Base-by-base conservation (phyloP, 1,140 invertebrate species). In the Drosophila kepulauana region DNA sequence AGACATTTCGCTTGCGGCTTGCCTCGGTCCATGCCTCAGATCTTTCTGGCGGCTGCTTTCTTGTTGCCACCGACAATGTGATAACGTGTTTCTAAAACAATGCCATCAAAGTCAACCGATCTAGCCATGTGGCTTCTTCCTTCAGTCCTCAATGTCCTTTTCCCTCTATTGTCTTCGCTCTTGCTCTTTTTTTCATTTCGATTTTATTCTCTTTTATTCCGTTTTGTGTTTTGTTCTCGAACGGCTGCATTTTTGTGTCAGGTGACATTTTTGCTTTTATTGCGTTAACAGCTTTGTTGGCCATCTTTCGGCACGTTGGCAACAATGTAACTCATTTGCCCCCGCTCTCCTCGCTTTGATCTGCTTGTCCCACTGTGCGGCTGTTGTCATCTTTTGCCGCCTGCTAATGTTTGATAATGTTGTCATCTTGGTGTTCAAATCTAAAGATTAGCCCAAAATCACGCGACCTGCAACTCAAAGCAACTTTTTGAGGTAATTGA, bases 301-400 rank as follows among this genome's bases (percentile, higher is more conserved):
- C 10, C 82, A 79, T 63, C 82, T 85, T 86, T 82, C 82, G 82
- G 82, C 82, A 86, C 82, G 82, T 86, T 79, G 79, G 75, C 70
- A 62, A 82, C 79, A 82, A 82, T 81, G 51, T 25, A 52, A 30
- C 65, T 66, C 70, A 76, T 76, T 72, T 56, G 61, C 74, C 64
- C 68, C 65, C 54, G 20, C 11, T 10, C 48, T 5, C 20, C 54
- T 56, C 11, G 3, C 45, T 51, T 45, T 71, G 15, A 35, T 68
- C 16, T 30, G 25, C 33, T 62, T 41, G 43, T 79, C 70, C 54
- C 75, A 48, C 61, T 41, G 61, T 85, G 81, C 78, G 81, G 81
- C 81, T 20, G 70, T 66, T 85, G 63, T 85, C 78, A 85, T 85
- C 81, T 85, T 25, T 72, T 74, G 78, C 79, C 65, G 41, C 46